Evolutionary conservation across 1,140 invertebrate species (phyloP).

Genomic region (Parapsyche elsis): DNA sequence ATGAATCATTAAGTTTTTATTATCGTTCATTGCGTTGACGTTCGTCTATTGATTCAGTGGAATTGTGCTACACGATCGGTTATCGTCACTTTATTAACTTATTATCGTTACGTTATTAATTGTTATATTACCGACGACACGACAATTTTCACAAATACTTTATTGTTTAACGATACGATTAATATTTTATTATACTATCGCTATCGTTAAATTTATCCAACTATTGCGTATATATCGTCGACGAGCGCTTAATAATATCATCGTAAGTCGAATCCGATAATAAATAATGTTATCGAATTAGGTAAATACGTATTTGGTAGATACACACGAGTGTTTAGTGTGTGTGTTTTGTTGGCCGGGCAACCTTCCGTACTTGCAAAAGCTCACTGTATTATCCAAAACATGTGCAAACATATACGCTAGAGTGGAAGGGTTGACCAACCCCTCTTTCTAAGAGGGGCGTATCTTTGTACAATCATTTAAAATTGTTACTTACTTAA

Average conservation of each 20-base stretch:
- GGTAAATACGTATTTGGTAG: too few species aligned
- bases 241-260: too few species aligned
- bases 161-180: background rate
- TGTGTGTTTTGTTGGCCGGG: background rate
- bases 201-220: background rate
- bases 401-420: conserved; percentile 21
- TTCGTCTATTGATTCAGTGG: too few species aligned
- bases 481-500: background rate
- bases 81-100: too few species aligned
- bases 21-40: too few species aligned
- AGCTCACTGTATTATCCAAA: conserved; percentile 24
- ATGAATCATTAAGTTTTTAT: too few species aligned
- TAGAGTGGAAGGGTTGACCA: background rate
- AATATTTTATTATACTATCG: background rate
- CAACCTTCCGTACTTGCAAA: conserved; percentile 1
- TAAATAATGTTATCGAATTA: too few species aligned
- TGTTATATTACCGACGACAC: background rate
- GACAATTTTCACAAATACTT: background rate
- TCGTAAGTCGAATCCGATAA: too few species aligned
- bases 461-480: background rate
- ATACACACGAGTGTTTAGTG: background rate
- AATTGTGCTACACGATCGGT: too few species aligned
- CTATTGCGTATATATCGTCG: background rate
- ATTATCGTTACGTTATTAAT: too few species aligned
- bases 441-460: background rate